Evolutionary conservation across 1,140 invertebrate genomes (phyloP), one percentile per base, ranked within the genome.

Genomic region (Onthophagus taurus): DNA sequence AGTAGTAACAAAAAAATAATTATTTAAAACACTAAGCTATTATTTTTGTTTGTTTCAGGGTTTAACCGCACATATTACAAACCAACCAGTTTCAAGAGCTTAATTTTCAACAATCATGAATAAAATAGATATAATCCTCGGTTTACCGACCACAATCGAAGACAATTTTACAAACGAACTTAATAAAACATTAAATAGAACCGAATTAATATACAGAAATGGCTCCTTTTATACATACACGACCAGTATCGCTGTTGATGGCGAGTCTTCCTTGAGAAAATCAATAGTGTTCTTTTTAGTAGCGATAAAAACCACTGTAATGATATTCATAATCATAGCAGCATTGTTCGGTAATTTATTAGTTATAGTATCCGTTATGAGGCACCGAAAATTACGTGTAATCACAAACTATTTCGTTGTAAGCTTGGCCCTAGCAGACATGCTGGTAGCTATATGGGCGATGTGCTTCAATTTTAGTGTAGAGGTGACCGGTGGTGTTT

Each of bases 321-420:
- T 88, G 81, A 72, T 76, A 23, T 81, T 87, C 58, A 90, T 94
- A 48, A 92, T 94, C 49, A 58, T 89, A 18, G 80, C 83, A 16
- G 89, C 89, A 16, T 72, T 92, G 3, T 80, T 91, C 45, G 89
- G 89, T 14, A 94, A 91, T 60, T 70, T 90, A 24, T 64, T 90
- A 13, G 86, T 90, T 31, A 91, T 92, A 45, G 85, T 90, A 8
- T 86, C 83, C 16, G 88, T 91, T 35, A 88, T 90, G 79, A 72
- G 82, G 17, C 86, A 89, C 61, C 72, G 83, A 35, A 89, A 89
- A 58, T 68, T 95, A 16, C 64, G 78, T 0, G 84, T 89, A 9
- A 89, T 92, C 44, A 95, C 91, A n/a, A 96, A 95, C 66, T 93
- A 89, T 61, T 95, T 96, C 66, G 88, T 95, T 20, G 90, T 95